A percentile compares a stretch with the other conserved stretches of the same genome.
These are phyloP conservation scores for Gracilinanus agilis DNA, from an alignment of 2,113 vertebrate genomes.

Conservation along the genomic window DNA sequence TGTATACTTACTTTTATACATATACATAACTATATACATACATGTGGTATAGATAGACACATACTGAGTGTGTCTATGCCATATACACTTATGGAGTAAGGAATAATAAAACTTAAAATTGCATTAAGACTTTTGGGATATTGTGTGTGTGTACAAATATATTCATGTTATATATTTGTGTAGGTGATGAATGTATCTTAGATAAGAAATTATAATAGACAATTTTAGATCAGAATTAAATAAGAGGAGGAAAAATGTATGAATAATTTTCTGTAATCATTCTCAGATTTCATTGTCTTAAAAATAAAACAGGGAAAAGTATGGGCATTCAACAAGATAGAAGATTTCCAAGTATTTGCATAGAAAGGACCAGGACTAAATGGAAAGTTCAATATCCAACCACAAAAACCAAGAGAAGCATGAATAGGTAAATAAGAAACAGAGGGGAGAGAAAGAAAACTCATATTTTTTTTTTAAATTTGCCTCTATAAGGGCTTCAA, in stretches of 20 bases:
- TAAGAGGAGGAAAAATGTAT: not conserved
- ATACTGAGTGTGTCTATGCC: not conserved
- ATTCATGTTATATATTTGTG: too few relatives aligned
- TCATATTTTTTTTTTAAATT: too few relatives aligned
- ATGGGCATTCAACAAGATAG: too few relatives aligned
- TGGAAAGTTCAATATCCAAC: too few relatives aligned
- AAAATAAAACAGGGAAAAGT: not conserved
- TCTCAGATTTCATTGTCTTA: not conserved
- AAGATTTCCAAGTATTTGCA: too few relatives aligned
- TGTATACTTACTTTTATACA: too few relatives aligned
- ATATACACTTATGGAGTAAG: not conserved
- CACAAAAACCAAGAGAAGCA: too few relatives aligned
- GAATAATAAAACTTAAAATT: not conserved
- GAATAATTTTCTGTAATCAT: not conserved
- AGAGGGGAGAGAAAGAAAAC: too few relatives aligned
- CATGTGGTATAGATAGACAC: not conserved
- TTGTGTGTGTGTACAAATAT: not conserved
- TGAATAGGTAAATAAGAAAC: too few relatives aligned
- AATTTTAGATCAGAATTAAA: not conserved
- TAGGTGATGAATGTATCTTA: too few relatives aligned
- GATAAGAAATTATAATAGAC: not conserved
- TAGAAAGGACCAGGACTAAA: too few relatives aligned
- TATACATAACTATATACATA: not conserved
- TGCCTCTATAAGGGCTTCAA: too few relatives aligned
- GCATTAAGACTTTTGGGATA: not conserved